A percentile compares a stretch with the other conserved stretches of the same genome.
These are phyloP conservation scores for Pedetes capensis DNA, from an alignment of 2,113 vertebrate genomes.

Conservation along the genomic window DNA sequence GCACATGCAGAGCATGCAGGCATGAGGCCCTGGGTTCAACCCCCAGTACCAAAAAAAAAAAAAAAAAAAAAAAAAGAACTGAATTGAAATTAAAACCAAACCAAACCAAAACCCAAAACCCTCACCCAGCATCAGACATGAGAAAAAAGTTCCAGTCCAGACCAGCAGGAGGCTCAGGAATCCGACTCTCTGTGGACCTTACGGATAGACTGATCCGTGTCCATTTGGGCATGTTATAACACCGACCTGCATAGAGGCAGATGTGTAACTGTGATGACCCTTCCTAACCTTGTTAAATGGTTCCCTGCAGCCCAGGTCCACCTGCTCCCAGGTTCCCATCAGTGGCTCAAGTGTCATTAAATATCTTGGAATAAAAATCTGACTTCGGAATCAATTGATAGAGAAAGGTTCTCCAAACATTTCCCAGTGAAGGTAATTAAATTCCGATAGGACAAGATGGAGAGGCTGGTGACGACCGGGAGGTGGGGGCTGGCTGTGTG, in stretches of 20 bases:
- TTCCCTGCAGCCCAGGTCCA: background rate
- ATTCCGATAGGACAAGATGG: constrained; percentile 66
- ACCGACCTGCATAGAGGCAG: background rate
- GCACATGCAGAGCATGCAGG: too few relatives aligned
- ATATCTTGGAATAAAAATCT: constrained; percentile 45
- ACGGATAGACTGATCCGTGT: background rate
- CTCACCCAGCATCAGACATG: background rate
- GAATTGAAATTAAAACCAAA: too few relatives aligned
- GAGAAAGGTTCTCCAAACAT: constrained; percentile 63
- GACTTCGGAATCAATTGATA: constrained; percentile 57
- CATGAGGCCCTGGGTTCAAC: too few relatives aligned
- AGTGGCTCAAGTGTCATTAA: constrained; percentile 25
- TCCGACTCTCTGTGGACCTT: background rate
- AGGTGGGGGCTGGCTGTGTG: constrained; percentile 20
- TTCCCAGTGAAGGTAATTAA: constrained; percentile 63
- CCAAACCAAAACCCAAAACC: too few relatives aligned
- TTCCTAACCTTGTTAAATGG: background rate
- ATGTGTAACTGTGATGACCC: background rate
- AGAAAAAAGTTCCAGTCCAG: constrained; percentile 32
- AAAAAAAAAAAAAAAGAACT: too few relatives aligned
- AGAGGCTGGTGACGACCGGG: constrained; percentile 50
- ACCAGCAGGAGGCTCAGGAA: background rate
- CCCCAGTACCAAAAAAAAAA: too few relatives aligned
- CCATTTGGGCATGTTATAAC: background rate
- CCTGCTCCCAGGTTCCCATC: background rate